Conservation (phyloP, 2,797 vertebrate genomes). For the Pangasius macronema region DNA sequence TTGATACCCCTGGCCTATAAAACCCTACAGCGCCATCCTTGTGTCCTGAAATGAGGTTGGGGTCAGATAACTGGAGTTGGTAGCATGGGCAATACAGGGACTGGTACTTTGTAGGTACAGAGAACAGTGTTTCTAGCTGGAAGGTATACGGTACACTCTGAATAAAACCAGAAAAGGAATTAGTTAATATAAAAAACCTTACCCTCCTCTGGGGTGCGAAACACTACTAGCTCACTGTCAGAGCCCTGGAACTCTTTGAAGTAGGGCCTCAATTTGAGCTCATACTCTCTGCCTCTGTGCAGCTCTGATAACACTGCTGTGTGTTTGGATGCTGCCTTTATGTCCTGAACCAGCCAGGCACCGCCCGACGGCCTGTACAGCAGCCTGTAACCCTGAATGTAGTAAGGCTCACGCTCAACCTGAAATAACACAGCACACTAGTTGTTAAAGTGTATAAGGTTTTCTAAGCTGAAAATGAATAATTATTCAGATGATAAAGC, state of each 20-base stretch:
- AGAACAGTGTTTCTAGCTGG: constrained; percentile 17
- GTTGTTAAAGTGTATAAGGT: background rate
- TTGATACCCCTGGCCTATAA: background rate
- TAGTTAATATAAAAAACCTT: constrained; percentile 56
- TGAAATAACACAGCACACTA: constrained; percentile 58
- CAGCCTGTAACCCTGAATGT: constrained; percentile 88
- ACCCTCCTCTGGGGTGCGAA: constrained; percentile 88
- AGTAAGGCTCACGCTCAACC: constrained; percentile 82
- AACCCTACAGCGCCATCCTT: background rate
- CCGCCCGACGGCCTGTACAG: constrained; percentile 80
- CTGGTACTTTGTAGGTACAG: constrained; percentile 1
- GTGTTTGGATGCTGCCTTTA: constrained; percentile 75
- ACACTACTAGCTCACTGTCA: constrained; percentile 80
- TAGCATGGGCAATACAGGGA: constrained; percentile 3
- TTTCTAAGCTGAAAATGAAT: background rate
- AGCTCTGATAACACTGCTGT: constrained; percentile 79
- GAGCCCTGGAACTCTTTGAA: constrained; percentile 87
- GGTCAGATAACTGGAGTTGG: constrained; percentile 1
- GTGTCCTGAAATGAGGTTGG: constrained; percentile 4
- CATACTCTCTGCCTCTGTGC: constrained; percentile 80
- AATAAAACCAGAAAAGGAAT: constrained; percentile 23
- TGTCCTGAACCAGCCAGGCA: constrained; percentile 81
- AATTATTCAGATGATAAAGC: constrained; percentile 6
- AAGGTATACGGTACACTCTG: background rate
- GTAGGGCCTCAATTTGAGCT: constrained; percentile 90